Conservation (phyloP, 2,113 vertebrate genomes). For the Menidia beryllina region DNA sequence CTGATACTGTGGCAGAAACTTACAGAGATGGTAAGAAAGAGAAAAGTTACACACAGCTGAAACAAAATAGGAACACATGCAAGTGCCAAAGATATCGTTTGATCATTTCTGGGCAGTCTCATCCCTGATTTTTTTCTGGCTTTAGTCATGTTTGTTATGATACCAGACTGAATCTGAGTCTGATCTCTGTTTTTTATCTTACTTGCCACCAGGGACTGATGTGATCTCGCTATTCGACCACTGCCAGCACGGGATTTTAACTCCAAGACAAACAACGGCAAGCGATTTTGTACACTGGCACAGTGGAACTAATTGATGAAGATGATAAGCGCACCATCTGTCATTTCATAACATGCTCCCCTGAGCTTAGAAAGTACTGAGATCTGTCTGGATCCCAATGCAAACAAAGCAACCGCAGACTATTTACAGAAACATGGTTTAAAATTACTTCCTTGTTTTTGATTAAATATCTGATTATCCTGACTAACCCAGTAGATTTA, state of each 20-base stretch:
- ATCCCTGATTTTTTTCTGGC: neutral
- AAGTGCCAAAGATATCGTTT: no score
- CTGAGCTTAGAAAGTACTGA: conserved; percentile 4
- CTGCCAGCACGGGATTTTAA: conserved; percentile 21
- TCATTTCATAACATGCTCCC: conserved; percentile 36
- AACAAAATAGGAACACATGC: neutral
- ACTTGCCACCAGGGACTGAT: conserved; percentile 24
- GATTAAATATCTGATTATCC: neutral
- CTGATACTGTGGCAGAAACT: conserved; percentile 4
- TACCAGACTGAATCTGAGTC: conserved; percentile 17
- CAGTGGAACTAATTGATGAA: conserved; percentile 44
- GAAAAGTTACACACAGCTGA: neutral
- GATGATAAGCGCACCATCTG: conserved; percentile 44
- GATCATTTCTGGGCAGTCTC: conserved; percentile 3
- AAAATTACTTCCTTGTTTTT: neutral
- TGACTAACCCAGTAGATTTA: neutral
- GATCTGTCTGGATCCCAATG: conserved; percentile 1
- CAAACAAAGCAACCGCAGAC: conserved; percentile 10
- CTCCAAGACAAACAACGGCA: conserved; percentile 51
- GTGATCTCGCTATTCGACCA: conserved; percentile 28
- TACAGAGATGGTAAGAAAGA: neutral
- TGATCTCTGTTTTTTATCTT: conserved; percentile 37
- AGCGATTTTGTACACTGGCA: conserved; percentile 20
- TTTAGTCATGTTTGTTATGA: conserved; percentile 29
- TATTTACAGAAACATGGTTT: neutral